Percentiles rank a stretch among this genome's conserved stretches.
Conservation (phyloP, 53 echinoderm and acorn worm genomes). For the Holothuria scabra region DNA sequence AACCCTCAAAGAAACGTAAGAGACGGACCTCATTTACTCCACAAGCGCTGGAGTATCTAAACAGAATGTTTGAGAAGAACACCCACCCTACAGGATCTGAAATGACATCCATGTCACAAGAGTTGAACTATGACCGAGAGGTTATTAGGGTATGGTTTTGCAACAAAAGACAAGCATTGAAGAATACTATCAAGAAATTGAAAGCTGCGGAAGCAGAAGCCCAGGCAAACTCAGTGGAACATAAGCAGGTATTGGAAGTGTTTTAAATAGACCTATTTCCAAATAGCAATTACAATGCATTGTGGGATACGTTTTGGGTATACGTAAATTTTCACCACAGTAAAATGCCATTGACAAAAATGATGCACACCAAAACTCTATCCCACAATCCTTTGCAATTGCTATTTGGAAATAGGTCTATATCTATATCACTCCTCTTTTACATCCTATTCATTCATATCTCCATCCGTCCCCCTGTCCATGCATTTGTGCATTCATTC, state of each 20-base stretch:
- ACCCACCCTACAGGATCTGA: conserved; percentile 98
- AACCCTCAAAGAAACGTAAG: conserved; percentile 98
- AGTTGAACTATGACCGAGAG: conserved; percentile 97
- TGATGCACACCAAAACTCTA: no score
- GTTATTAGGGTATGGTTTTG: conserved; percentile 99
- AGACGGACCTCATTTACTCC: conserved; percentile 99
- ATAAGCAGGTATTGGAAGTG: conserved; percentile 43
- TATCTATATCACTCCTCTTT: no score
- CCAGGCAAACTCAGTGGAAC: conserved; percentile 36
- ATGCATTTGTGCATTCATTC: no score
- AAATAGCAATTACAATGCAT: no score
- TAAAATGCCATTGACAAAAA: no score
- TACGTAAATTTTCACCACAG: no score
- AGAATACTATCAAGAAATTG: conserved; percentile 98
- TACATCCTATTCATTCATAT: no score
- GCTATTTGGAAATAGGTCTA: no score
- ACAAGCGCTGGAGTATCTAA: conserved; percentile 95
- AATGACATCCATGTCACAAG: conserved; percentile 91
- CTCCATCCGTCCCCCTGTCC: no score
- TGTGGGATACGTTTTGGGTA: no score
- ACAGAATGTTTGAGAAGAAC: conserved; percentile 94
- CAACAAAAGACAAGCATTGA: conserved; percentile 98
- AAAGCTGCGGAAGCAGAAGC: conserved; percentile 79
- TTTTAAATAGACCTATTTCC: no score
- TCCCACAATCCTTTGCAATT: no score